Evolutionary conservation across 2,113 vertebrate species (phyloP).

Genomic region (Cavia aperea): DNA sequence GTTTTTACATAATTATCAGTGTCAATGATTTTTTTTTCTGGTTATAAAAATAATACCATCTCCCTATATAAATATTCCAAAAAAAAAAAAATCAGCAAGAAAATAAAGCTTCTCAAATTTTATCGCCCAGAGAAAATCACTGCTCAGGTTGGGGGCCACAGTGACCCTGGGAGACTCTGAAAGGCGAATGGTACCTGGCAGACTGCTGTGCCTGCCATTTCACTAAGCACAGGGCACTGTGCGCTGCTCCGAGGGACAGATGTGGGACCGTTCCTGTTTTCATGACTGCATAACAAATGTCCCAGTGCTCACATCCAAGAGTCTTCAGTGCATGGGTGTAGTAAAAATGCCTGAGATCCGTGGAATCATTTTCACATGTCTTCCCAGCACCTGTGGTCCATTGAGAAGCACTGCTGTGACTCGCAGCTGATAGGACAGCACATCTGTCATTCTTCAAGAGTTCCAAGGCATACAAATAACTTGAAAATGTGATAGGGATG

Average conservation of each 20-base stretch:
- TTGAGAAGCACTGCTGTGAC: background rate
- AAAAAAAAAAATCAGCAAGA: background rate
- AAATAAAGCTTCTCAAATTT: background rate
- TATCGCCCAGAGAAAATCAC: background rate
- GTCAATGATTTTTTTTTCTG: background rate
- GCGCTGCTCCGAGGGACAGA: background rate
- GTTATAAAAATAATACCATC: background rate
- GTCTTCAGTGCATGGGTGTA: background rate
- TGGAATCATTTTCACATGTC: background rate
- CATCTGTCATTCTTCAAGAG: background rate
- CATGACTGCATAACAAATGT: background rate
- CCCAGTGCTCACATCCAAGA: background rate
- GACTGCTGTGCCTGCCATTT: accelerated
- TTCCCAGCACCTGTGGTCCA: background rate
- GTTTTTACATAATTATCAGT: background rate
- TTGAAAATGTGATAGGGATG: background rate
- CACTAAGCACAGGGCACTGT: accelerated
- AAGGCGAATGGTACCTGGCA: accelerated
- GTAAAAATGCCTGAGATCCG: background rate
- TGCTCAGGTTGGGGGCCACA: background rate
- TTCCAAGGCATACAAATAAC: background rate
- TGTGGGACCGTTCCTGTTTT: background rate
- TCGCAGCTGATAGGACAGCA: accelerated
- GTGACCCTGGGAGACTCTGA: background rate
- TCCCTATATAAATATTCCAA: background rate